Conservation (phyloP, 2,888 invertebrate species). For the Sericinus montela region DNA sequence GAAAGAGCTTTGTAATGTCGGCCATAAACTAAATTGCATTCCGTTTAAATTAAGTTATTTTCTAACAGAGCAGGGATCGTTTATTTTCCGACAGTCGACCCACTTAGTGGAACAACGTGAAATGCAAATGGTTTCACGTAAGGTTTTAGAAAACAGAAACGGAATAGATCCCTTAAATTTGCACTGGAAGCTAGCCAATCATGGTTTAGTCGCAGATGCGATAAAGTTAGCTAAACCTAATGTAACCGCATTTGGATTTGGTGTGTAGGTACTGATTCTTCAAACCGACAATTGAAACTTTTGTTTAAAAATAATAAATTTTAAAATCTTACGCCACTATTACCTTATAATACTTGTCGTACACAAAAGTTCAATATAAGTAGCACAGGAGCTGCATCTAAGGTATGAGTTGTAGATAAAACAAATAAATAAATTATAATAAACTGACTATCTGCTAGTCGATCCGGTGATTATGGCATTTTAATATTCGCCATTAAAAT, state of each 20-base stretch:
- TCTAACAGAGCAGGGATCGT: slow-evolving; percentile 24
- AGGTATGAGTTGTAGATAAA: too few relatives aligned
- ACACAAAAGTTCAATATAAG: too few relatives aligned
- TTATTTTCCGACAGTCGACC: slow-evolving; percentile 38
- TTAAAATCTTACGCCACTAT: background rate
- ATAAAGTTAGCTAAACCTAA: slow-evolving; percentile 13
- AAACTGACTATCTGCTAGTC: too few relatives aligned
- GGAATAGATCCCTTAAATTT: slow-evolving; percentile 46
- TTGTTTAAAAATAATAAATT: background rate
- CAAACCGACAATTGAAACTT: background rate
- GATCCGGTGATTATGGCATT: too few relatives aligned
- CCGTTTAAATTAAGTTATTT: slow-evolving; percentile 21
- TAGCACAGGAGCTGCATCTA: too few relatives aligned
- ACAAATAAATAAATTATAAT: too few relatives aligned
- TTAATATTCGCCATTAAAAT: too few relatives aligned
- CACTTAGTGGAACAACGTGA: slow-evolving; percentile 37
- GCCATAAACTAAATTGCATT: slow-evolving; percentile 8
- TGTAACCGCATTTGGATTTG: background rate
- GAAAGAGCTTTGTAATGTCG: background rate
- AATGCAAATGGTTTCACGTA: slow-evolving; percentile 38
- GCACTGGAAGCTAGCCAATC: slow-evolving; percentile 28
- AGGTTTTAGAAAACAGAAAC: slow-evolving; percentile 47
- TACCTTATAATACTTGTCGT: too few relatives aligned
- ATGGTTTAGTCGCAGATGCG: slow-evolving; percentile 21
- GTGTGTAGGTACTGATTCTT: background rate